These are phyloP conservation scores for Lindbergichthys nudifrons DNA, from an alignment of 2,797 vertebrate genomes.

Conservation along the genomic window DNA sequence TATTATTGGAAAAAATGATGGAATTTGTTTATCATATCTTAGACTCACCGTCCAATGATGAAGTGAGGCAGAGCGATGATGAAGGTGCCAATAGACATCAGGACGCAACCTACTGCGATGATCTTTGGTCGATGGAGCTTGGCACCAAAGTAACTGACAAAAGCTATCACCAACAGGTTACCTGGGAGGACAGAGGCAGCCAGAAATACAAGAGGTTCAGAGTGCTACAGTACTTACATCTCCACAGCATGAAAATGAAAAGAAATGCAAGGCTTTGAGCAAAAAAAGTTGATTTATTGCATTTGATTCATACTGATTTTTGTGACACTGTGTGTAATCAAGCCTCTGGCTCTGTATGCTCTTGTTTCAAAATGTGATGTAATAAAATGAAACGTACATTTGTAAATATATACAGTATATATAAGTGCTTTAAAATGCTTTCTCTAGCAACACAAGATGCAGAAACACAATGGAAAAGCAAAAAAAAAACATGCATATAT, in stretches of 20 bases:
- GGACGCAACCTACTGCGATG: constrained; percentile 79
- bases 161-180: constrained; percentile 83
- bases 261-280: background rate
- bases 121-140: constrained; percentile 85
- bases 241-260: background rate
- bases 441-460: background rate
- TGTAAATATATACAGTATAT: background rate
- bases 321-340: background rate
- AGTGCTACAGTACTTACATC: background rate
- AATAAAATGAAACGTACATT: background rate
- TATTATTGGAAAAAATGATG: background rate
- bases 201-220: background rate
- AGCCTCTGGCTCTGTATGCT: background rate
- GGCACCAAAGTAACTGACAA: constrained; percentile 85
- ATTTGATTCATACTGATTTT: background rate
- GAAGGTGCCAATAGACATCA: constrained; percentile 84
- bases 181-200: constrained; percentile 58
- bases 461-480: background rate
- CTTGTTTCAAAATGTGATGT: background rate
- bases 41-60: constrained; percentile 82
- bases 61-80: constrained; percentile 85
- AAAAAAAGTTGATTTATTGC: background rate
- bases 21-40: background rate
- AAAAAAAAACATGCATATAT: background rate
- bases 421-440: background rate